Evolutionary conservation across 2,888 invertebrate genomes (phyloP).

Genomic region (Phoronis australis): DNA sequence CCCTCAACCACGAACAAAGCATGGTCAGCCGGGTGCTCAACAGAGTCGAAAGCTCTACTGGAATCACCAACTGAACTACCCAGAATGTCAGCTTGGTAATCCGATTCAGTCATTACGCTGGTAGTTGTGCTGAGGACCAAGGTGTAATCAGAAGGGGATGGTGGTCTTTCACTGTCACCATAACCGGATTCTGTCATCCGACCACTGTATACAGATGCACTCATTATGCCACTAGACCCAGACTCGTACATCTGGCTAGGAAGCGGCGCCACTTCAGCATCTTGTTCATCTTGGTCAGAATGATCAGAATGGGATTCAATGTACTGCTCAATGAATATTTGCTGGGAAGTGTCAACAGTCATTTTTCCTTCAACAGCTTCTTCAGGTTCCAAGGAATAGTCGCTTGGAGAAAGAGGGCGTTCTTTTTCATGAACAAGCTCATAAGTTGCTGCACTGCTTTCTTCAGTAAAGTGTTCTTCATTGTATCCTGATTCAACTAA

Average conservation of each 20-base stretch:
- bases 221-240: conserved; percentile 6
- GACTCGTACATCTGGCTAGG: conserved; percentile 1
- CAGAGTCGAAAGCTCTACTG: too few species aligned
- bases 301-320: conserved; percentile 17
- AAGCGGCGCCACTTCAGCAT: neutral
- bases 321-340: conserved; percentile 42
- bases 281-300: neutral
- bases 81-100: too few species aligned
- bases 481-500: too few species aligned
- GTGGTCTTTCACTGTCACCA: conserved; percentile 31
- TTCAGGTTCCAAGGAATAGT: conserved; percentile 33
- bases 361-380: conserved; percentile 24
- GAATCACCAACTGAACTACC: too few species aligned
- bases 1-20: too few species aligned
- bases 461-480: too few species aligned
- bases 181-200: neutral
- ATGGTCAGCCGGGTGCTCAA: too few species aligned
- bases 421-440: conserved; percentile 15
- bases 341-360: conserved; percentile 38
- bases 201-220: conserved; percentile 1
- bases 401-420: conserved; percentile 39
- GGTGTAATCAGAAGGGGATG: conserved; percentile 47
- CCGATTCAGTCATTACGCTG: too few species aligned
- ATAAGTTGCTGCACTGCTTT: too few species aligned
- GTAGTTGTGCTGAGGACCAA: too few species aligned